Conservation (phyloP, 2,113 vertebrate species). For the Lepus timidus region DNA sequence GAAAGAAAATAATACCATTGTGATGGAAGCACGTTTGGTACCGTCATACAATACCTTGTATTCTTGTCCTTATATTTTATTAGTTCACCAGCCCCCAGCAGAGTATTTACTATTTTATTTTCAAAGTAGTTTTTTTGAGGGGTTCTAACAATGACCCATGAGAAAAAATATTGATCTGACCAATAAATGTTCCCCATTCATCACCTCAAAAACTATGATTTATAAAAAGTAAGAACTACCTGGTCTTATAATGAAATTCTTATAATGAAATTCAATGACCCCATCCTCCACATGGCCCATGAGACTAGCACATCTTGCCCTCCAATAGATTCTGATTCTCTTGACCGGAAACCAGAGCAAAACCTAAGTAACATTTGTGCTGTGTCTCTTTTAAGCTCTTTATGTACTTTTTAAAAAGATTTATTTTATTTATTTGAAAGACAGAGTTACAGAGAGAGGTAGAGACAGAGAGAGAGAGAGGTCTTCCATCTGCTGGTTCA, state of each 20-base stretch:
- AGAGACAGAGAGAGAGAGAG: too few relatives aligned
- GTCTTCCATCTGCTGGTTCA: too few relatives aligned
- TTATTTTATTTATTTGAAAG: too few relatives aligned
- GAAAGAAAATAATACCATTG: neutral
- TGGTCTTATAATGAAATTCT: neutral
- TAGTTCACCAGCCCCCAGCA: neutral
- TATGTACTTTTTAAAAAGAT: too few relatives aligned
- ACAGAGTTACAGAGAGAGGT: too few relatives aligned
- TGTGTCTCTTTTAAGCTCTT: accelerated
- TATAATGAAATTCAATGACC: neutral
- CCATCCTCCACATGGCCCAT: neutral
- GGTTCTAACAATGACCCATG: neutral
- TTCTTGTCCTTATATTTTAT: neutral
- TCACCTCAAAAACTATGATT: accelerated
- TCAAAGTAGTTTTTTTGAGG: neutral
- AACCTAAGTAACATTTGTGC: neutral
- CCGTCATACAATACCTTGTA: too few relatives aligned
- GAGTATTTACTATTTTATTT: neutral
- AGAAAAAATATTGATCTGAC: neutral
- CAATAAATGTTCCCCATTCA: neutral
- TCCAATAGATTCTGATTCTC: neutral
- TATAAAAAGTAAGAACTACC: neutral
- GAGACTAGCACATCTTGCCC: accelerated
- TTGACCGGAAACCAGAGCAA: neutral
- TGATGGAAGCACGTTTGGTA: neutral